phyloP scores from a whole-genome alignment of 53 echinoderm and acorn worm genomes.

The Temnopleurus reevesii region DNA sequence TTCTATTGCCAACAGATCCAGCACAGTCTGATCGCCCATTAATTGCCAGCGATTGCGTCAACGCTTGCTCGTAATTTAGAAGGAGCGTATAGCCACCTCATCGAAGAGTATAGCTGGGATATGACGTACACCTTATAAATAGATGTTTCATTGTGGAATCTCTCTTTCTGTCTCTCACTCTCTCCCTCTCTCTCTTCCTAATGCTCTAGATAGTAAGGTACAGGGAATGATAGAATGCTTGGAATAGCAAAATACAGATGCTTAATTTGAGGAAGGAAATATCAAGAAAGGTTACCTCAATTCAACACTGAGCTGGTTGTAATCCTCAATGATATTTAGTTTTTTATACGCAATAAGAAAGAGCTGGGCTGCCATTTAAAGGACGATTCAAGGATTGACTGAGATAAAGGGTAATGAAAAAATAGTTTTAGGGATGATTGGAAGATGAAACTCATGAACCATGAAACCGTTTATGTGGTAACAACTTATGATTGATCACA shows the following conservation, averaged over 20 bases:
- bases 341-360: too few relatives aligned
- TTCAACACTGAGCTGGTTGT: background rate
- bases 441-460: too few relatives aligned
- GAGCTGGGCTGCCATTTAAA: too few relatives aligned
- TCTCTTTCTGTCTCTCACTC: background rate
- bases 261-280: background rate
- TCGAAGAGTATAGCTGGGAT: background rate
- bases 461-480: too few relatives aligned
- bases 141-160: background rate
- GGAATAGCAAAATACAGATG: background rate
- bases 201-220: background rate
- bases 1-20: constrained; percentile 34
- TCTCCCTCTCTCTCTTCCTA: background rate
- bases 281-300: constrained; percentile 8
- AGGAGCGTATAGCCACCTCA: constrained; percentile 25
- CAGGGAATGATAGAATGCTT: background rate
- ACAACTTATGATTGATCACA: too few relatives aligned
- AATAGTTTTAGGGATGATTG: too few relatives aligned
- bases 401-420: too few relatives aligned
- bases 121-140: constrained; percentile 34
- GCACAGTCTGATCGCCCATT: constrained; percentile 41
- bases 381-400: too few relatives aligned
- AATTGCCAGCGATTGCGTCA: constrained; percentile 51
- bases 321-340: constrained; percentile 11
- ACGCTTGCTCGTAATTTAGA: constrained; percentile 49